Conservation (phyloP, 2,113 vertebrate species). For the Sterna hirundo region DNA sequence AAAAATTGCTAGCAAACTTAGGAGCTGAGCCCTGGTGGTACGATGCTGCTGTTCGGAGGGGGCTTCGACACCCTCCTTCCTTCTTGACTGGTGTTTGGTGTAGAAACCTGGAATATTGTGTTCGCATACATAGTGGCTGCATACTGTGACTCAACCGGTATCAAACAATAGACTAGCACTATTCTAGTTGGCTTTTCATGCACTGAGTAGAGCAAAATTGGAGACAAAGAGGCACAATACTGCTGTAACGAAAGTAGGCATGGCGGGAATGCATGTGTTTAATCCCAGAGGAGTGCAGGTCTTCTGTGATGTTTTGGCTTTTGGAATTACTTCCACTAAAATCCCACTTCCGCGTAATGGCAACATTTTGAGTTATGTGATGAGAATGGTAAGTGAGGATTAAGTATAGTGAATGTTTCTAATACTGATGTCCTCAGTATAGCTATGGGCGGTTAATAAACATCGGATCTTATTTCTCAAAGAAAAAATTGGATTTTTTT, state of each 20-base stretch:
- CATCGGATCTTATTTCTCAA: background rate
- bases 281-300: background rate
- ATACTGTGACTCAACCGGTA: too few species aligned
- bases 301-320: background rate
- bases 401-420: background rate
- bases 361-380: background rate
- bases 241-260: accelerated
- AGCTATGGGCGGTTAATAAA: background rate
- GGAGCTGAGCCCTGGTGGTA: background rate
- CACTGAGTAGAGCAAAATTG: background rate
- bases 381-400: background rate
- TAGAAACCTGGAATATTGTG: background rate
- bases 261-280: background rate
- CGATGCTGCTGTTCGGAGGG: background rate
- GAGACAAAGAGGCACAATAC: background rate
- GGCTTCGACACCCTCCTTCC: background rate
- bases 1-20: background rate
- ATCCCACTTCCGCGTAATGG: background rate
- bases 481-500: background rate
- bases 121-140: background rate
- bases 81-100: background rate
- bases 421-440: background rate
- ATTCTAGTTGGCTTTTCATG: background rate
- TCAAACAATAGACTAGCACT: background rate
- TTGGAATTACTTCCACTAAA: background rate